These are phyloP conservation scores for Ptilorrhoa leucosticta DNA, from an alignment of 2,113 vertebrate species.

Conservation along the genomic window DNA sequence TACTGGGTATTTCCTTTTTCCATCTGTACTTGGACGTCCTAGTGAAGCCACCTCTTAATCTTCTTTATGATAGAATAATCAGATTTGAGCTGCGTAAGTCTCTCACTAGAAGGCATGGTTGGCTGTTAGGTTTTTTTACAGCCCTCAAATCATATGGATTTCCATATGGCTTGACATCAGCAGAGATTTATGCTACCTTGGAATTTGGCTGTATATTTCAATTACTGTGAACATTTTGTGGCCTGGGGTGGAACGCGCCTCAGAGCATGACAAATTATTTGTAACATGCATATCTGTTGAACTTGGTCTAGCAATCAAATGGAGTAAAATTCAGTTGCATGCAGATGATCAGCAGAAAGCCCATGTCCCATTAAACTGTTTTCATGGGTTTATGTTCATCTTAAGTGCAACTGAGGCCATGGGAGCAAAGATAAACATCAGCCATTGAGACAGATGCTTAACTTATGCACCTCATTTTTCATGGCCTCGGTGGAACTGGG, in stretches of 20 bases:
- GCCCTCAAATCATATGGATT: constrained; percentile 34
- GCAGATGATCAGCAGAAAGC: constrained; percentile 46
- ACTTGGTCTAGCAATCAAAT: constrained; percentile 30
- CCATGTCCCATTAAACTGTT: constrained; percentile 33
- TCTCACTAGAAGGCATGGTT: background rate
- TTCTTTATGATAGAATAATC: constrained; percentile 38
- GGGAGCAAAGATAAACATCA: constrained; percentile 55
- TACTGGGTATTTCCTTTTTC: constrained; percentile 22
- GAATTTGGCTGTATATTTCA: constrained; percentile 60
- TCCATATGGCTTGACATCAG: constrained; percentile 54
- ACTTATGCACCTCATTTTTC: constrained; percentile 61
- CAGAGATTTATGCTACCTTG: constrained; percentile 54
- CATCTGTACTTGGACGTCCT: background rate
- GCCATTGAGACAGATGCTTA: constrained; percentile 51
- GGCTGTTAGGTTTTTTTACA: background rate
- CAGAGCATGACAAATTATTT: constrained; percentile 54
- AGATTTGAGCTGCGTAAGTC: background rate
- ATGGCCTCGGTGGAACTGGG: background rate
- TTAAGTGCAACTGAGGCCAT: constrained; percentile 45
- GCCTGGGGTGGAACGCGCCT: constrained; percentile 33
- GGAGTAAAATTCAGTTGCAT: constrained; percentile 22
- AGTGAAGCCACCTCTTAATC: constrained; percentile 13
- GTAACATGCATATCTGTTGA: constrained; percentile 39
- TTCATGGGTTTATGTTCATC: constrained; percentile 43
- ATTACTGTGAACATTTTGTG: constrained; percentile 48